A percentile compares a stretch with the other conserved stretches of the same genome.
These are phyloP conservation scores for Elgonia sp. DNA, from an alignment of 2,888 invertebrate genomes.

Conservation along the genomic window DNA sequence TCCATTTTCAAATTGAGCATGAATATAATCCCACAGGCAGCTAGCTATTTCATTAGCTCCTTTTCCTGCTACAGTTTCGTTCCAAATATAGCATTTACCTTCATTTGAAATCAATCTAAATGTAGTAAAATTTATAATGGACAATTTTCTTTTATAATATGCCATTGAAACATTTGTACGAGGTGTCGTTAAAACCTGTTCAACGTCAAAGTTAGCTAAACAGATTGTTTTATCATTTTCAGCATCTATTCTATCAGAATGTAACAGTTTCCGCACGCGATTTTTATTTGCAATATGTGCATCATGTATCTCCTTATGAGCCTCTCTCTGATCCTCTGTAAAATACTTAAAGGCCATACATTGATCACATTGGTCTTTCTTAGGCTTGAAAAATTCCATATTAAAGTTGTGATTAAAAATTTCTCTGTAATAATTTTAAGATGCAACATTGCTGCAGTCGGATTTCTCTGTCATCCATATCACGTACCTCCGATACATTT, in stretches of 20 bases:
- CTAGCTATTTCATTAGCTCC: constrained; percentile 39
- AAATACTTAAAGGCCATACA: background rate
- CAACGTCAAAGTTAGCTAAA: constrained; percentile 16
- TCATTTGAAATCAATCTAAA: background rate
- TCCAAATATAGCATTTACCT: constrained; percentile 25
- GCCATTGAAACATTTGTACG: background rate
- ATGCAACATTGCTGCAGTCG: background rate
- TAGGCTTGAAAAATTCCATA: constrained; percentile 6
- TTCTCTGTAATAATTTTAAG: background rate
- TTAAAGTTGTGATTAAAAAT: background rate
- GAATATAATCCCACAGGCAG: background rate
- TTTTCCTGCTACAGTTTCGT: constrained; percentile 22
- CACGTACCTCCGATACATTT: constrained; percentile 8
- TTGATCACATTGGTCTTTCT: constrained; percentile 8
- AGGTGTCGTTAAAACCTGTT: constrained; percentile 1
- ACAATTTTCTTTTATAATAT: constrained; percentile 31
- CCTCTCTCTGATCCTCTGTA: background rate
- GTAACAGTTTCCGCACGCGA: background rate
- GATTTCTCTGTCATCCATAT: background rate
- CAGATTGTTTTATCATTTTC: background rate
- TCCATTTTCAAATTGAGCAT: background rate
- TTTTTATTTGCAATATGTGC: background rate
- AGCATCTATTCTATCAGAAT: constrained; percentile 19
- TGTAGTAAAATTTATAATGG: constrained; percentile 17
- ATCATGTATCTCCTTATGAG: background rate